phyloP scores from a whole-genome alignment of 2,113 vertebrate genomes.

The Neolamprologus cancellatus region DNA sequence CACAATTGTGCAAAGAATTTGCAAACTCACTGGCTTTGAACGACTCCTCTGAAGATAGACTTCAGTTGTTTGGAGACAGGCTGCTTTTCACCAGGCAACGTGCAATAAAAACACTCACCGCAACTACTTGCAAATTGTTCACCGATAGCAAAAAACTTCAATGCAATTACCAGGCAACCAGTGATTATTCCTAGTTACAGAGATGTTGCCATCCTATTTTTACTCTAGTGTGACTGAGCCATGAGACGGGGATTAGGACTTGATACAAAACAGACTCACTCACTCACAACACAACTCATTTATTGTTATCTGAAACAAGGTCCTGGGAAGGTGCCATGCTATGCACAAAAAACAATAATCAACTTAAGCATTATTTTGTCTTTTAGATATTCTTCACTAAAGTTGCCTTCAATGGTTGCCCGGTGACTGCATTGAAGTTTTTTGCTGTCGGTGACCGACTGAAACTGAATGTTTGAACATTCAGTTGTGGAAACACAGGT shows the following conservation, averaged over 20 bases:
- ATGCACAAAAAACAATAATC: neutral
- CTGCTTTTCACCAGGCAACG: neutral
- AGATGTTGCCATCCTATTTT: neutral
- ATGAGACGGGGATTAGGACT: rapidly evolving
- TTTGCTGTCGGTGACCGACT: neutral
- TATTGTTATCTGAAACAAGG: neutral
- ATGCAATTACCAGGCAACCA: neutral
- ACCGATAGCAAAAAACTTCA: neutral
- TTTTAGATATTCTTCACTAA: neutral
- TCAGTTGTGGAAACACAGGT: neutral
- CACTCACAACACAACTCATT: neutral
- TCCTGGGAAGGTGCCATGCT: neutral
- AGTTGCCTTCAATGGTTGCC: neutral
- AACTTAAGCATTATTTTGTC: neutral
- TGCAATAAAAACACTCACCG: neutral
- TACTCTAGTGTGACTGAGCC: neutral
- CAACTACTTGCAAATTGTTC: neutral
- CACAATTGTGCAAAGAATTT: neutral
- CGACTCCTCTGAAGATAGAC: neutral
- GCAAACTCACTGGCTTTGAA: neutral
- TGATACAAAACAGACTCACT: neutral
- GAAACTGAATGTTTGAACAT: neutral
- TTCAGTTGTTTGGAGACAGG: neutral
- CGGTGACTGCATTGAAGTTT: rapidly evolving
- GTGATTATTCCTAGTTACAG: neutral